Evolutionary conservation across 2,113 vertebrate genomes (phyloP), one percentile per base, ranked within the genome.

Genomic region (Melanerpes formicivorus): DNA sequence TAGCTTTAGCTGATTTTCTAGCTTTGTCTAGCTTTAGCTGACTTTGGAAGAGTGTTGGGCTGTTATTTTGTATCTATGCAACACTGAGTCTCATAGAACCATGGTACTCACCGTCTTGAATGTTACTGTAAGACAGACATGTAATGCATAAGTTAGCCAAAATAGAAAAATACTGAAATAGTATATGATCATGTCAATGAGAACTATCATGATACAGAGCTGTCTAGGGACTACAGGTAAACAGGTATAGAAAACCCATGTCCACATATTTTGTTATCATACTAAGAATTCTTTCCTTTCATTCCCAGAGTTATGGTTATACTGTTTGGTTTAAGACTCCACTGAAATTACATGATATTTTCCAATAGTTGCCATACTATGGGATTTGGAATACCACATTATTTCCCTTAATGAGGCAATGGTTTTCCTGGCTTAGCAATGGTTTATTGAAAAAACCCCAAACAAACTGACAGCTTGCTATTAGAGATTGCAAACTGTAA

Each of bases 381-480:
- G 12, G 9, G 11, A 46, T 88, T 84, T 88, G n/a, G n/a, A 70
- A 66, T 18, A 59, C 9, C 14, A 58, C 6, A 54, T n/a, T 25
- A 63, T 64, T 81, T 77, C 26, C 18, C n/a, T 71, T 84, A 11
- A n/a, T 32, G 63, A 79, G 9, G 19, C n/a, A 21, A 56, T 4
- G 5, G 15, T 65, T 82, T 80, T 52, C 44, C 32, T 48, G 5
- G 18, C 17, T 66, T 76, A 52, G 25, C 54, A 46, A 60, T 37
- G 3, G 54, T 84, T 80, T 77, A 42, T 92, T 17, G 21, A 75
- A 48, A 86, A 23, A 21, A 76, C 40, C 78, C 17, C 27, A 3
- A 2, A 0, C 18, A 21, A 50, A 18, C 21, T 25, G 23, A 23
- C 11, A 40, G 18, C 18, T 50, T 74, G 8, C 0, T 66, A 52